These are phyloP conservation scores for Noctua comes DNA, from an alignment of 2,888 invertebrate genomes.

Conservation along the genomic window DNA sequence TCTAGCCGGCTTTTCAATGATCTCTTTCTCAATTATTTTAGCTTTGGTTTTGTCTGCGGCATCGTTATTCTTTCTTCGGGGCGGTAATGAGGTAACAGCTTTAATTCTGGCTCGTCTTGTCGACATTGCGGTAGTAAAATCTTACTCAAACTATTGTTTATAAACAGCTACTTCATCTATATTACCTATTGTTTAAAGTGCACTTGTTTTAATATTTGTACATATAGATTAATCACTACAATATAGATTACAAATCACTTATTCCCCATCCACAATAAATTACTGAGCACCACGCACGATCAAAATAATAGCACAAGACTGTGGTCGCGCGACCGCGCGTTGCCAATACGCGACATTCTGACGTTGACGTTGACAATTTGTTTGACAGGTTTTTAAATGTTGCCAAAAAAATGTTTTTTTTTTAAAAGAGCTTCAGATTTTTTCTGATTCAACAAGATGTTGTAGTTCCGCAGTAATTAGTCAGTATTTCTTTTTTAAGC, in stretches of 20 bases:
- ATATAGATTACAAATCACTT: neutral
- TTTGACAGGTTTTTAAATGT: neutral
- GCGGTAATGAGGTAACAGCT: constrained; percentile 92
- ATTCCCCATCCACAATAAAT: neutral
- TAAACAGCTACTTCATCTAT: neutral
- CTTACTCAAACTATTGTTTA: neutral
- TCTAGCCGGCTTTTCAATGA: constrained; percentile 68
- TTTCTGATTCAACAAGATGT: neutral
- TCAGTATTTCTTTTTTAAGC: neutral
- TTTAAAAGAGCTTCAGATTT: neutral
- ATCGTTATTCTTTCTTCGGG: constrained; percentile 84
- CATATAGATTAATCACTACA: constrained; percentile 1
- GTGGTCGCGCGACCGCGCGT: neutral
- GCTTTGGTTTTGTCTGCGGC: constrained; percentile 72
- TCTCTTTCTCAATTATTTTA: constrained; percentile 67
- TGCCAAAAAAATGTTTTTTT: neutral
- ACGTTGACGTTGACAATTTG: constrained; percentile 1
- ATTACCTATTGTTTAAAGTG: neutral
- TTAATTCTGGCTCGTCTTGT: constrained; percentile 93
- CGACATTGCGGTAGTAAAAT: constrained; percentile 85
- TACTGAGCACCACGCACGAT: constrained; percentile 9
- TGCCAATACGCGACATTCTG: constrained; percentile 3
- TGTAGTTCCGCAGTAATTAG: neutral
- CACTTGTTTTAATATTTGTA: constrained; percentile 21
- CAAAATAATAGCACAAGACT: constrained; percentile 24